These are phyloP conservation scores for Tortrix viridana DNA, from an alignment of 2,888 invertebrate genomes.

Conservation along the genomic window DNA sequence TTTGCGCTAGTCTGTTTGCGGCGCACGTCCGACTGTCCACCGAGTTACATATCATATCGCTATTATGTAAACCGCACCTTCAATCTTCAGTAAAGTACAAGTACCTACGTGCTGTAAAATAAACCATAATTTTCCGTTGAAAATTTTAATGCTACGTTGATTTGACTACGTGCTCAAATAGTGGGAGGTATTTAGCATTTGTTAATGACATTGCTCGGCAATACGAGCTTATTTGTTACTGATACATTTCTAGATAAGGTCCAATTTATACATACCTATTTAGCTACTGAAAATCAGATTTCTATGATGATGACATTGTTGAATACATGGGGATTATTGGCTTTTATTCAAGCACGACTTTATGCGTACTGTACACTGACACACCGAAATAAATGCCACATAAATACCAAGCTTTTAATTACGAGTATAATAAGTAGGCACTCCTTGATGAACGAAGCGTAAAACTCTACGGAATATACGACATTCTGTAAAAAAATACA, in stretches of 20 bases:
- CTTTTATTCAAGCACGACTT: neutral
- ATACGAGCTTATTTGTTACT: neutral
- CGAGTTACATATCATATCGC: slow-evolving; percentile 5
- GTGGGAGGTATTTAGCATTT: too few species aligned
- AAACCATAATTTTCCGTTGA: too few species aligned
- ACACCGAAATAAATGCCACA: neutral
- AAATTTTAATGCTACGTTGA: too few species aligned
- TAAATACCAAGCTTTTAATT: too few species aligned
- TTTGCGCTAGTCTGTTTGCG: slow-evolving; percentile 29
- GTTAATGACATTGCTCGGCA: too few species aligned
- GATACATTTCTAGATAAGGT: too few species aligned
- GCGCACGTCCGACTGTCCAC: slow-evolving; percentile 22
- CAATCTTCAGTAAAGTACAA: neutral
- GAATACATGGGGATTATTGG: neutral
- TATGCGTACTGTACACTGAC: neutral
- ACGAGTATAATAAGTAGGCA: too few species aligned
- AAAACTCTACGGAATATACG: too few species aligned
- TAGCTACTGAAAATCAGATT: neutral
- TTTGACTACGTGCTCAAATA: too few species aligned
- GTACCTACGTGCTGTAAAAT: too few species aligned
- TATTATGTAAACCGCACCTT: neutral
- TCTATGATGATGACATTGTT: neutral
- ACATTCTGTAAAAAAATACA: neutral
- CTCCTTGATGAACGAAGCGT: too few species aligned
- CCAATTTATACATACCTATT: neutral